Base-by-base conservation (phyloP, 2,113 vertebrate genomes). In the Corvus moneduloides region DNA sequence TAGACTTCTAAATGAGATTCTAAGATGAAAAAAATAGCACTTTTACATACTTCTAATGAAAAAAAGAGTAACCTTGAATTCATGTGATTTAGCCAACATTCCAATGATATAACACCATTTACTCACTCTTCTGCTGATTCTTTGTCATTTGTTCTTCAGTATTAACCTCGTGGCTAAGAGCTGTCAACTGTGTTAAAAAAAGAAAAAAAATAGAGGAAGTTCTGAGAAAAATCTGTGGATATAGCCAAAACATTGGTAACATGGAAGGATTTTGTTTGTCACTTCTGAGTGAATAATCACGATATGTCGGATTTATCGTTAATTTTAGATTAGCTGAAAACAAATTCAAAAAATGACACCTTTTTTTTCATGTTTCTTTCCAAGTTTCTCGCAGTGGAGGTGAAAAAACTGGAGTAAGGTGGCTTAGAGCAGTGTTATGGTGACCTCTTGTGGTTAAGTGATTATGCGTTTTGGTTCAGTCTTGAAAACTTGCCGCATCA, bases 401-500 rank as follows among this genome's bases (percentile, higher is more conserved):
- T 33, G 8, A 14, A 69, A 48, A n/a, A 16, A 10, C 12, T 28
- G 63, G 22, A 48, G 6, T 44, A 30, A 69, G 3, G 23, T 2
- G 6, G 15, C 33, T 94, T 86, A 55, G 17, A 39, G 22, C 15
- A 71, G 95, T 94, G 82, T 23, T 96, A 68, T 16, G 15, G 69
- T 80, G 97, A 96, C 97, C 96, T 87, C 97, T 97, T 92, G 97
- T 97, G 97, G 97, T 89, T 87, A 87, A 81, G 78, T 37, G 56
- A 69, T 37, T 4, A 78, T 5, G 7, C 14, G 48, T 43, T 82
- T 77, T 43, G 26, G 68, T 59, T 63, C 46, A 54, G 35, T 58
- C 86, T 56, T 44, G 30, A 49, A 91, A 75, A 30, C 8, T 24
- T 11, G 33, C 20, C 13, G 33, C 63, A 43, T 41, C 55, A 54